Conservation (phyloP, 2,797 vertebrate species). For the Gastrophryne carolinensis region DNA sequence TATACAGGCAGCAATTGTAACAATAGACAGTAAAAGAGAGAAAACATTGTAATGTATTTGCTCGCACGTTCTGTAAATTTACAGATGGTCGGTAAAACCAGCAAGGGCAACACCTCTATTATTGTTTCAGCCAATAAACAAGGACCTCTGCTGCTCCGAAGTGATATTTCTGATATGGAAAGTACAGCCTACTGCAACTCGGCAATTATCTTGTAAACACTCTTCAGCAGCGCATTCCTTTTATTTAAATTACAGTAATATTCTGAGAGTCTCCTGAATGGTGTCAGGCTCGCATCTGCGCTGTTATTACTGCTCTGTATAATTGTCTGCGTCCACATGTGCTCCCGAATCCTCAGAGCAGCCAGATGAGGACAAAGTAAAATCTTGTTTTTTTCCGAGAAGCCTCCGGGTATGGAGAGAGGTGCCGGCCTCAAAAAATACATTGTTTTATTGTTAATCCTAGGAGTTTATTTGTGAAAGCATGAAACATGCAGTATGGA, state of each 20-base stretch:
- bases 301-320: neutral
- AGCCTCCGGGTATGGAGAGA: neutral
- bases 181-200: neutral
- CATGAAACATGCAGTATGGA: too few relatives aligned
- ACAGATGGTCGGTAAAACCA: too few relatives aligned
- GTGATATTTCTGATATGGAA: neutral
- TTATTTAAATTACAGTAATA: conserved; percentile 1
- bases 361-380: neutral
- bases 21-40: too few relatives aligned
- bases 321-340: neutral
- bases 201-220: neutral
- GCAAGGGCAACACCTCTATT: neutral
- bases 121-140: neutral
- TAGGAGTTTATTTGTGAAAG: too few relatives aligned
- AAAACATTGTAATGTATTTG: too few relatives aligned
- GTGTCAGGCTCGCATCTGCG: neutral
- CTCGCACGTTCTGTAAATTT: too few relatives aligned
- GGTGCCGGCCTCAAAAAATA: neutral
- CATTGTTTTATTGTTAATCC: neutral
- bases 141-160: neutral
- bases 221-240: neutral
- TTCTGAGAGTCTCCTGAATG: neutral
- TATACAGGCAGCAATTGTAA: too few relatives aligned
- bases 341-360: neutral
- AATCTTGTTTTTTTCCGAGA: neutral